Evolutionary conservation across 2,113 vertebrate species (phyloP), one percentile per base, ranked within the genome.

Genomic region (Perca fluviatilis): DNA sequence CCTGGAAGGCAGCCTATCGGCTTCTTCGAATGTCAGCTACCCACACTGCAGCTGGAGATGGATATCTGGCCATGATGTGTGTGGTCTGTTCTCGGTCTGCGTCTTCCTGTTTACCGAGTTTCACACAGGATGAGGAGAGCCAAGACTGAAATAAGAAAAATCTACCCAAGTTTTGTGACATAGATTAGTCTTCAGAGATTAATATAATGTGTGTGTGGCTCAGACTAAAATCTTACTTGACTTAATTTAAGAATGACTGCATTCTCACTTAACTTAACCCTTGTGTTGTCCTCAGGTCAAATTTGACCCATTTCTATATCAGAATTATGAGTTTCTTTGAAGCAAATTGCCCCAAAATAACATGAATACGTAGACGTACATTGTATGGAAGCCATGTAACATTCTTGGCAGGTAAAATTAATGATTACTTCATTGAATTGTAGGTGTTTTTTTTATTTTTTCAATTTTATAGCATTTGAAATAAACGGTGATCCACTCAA

Each of bases 51-150:
- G 63, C 14, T 16, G n/a, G 14, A 66, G 43, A 49, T 47, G 1
- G 8, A 46, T 16, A 25, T 15, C 40, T 49, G 3, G 1, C 8
- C 43, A 27, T 19, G 15, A 5, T 47, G 63, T 18, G n/a, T 46
- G 62, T 18, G 46, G 43, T 67, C 23, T 67, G 8, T 2, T 30
- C 30, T 30, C 30, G 36, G 21, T 36, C 3, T 53, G 27, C 0
- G 0, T 36, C 46, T 74, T 62, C 60, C 30, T 53, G 73, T 64
- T 64, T 62, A 63, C 23, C 18, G 18, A 63, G 47, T 63, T 51
- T 64, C 73, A 64, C 1, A 64, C 15, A 18, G 60, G 47, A 64
- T 62, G 43, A 51, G 7, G 43, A 19, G 15, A 18, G 40, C n/a
- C 2, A 6, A 12, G 16, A 21, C 9, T 19, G 46, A 49, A 49